These are phyloP conservation scores for Zaprionus nigranus DNA, from an alignment of 1,140 invertebrate species.

Conservation along the genomic window DNA sequence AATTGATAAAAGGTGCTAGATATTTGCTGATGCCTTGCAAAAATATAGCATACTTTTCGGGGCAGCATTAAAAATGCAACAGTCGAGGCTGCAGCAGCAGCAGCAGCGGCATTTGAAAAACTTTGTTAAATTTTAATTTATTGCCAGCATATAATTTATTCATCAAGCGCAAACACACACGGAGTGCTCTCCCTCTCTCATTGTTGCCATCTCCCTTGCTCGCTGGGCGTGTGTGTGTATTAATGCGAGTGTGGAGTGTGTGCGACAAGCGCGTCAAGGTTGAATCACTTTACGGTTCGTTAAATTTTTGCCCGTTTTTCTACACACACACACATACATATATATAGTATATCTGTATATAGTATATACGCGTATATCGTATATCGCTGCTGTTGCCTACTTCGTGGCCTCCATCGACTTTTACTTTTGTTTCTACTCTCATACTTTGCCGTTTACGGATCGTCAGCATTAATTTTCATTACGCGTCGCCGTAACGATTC, in stretches of 20 bases:
- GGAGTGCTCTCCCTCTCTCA: slow-evolving; percentile 16
- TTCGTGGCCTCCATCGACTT: slow-evolving; percentile 40
- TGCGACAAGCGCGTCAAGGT: slow-evolving; percentile 73
- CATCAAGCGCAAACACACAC: slow-evolving; percentile 45
- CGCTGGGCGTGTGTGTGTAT: slow-evolving; percentile 40
- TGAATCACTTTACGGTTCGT: slow-evolving; percentile 81
- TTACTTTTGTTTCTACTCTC: slow-evolving; percentile 55
- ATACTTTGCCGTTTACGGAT: slow-evolving; percentile 68
- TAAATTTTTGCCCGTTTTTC: slow-evolving; percentile 64
- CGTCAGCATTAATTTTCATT: slow-evolving; percentile 83
- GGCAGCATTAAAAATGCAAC: slow-evolving; percentile 48
- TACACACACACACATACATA: slow-evolving; percentile 7
- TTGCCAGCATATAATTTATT: slow-evolving; percentile 69
- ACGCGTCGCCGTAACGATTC: slow-evolving; percentile 80
- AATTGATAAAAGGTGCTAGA: slow-evolving; percentile 11
- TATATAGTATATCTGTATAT: background rate
- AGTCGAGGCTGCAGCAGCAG: slow-evolving; percentile 5
- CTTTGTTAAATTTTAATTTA: slow-evolving; percentile 75
- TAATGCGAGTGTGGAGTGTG: slow-evolving; percentile 48
- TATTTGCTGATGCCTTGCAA: slow-evolving; percentile 29
- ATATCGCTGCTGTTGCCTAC: slow-evolving; percentile 8
- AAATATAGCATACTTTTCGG: slow-evolving; percentile 45
- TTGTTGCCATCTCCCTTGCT: slow-evolving; percentile 4
- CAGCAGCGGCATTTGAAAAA: slow-evolving; percentile 38
- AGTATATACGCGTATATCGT: background rate